phyloP scores from a whole-genome alignment of 2,113 vertebrate genomes.

The Protobothrops mucrosquamatus region DNA sequence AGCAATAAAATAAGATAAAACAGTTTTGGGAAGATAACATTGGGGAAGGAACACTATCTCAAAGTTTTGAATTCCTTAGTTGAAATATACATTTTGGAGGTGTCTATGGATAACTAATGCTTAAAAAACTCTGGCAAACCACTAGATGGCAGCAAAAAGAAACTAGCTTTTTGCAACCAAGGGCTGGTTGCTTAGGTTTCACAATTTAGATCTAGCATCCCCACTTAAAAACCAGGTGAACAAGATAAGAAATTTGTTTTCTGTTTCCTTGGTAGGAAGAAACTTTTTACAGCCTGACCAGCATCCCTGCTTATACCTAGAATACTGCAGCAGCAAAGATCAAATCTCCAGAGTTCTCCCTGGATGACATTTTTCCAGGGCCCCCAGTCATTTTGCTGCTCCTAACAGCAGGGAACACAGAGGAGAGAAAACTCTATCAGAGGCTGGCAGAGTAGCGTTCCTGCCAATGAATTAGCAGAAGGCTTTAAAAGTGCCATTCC shows the following conservation, averaged over 20 bases:
- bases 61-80: background rate
- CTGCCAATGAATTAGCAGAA: background rate
- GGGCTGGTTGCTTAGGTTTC: background rate
- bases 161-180: background rate
- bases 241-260: background rate
- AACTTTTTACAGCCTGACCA: background rate
- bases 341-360: background rate
- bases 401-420: background rate
- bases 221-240: background rate
- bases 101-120: background rate
- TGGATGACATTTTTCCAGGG: background rate
- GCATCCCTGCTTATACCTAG: background rate
- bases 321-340: background rate
- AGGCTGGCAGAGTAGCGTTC: background rate
- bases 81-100: background rate
- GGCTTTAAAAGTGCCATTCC: background rate
- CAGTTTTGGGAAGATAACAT: background rate
- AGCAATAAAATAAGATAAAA: background rate
- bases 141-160: background rate
- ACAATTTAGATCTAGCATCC: background rate
- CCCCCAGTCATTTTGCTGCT: background rate
- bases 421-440: background rate
- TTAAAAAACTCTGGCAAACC: background rate
- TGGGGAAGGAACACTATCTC: background rate
- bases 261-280: background rate